Conservation (phyloP, 2,888 invertebrate species). For the Orgyia antiqua region DNA sequence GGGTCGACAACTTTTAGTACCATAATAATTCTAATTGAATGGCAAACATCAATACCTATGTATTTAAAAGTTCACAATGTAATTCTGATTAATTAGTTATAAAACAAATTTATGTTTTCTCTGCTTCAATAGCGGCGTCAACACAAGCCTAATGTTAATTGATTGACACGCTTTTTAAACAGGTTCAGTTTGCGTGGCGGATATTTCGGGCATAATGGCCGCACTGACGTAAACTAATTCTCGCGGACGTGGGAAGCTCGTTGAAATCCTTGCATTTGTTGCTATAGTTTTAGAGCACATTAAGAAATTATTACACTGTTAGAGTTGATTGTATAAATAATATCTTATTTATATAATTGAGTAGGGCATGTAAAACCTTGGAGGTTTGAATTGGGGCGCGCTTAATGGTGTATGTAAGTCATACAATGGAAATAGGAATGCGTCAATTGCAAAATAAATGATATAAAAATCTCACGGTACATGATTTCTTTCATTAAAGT, state of each 20-base stretch:
- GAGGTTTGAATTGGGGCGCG: constrained; percentile 12
- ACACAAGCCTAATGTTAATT: constrained; percentile 51
- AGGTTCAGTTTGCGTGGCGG: constrained; percentile 48
- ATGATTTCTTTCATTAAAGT: constrained; percentile 68
- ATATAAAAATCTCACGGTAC: constrained; percentile 67
- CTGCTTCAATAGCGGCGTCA: constrained; percentile 37
- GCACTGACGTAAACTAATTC: constrained; percentile 67
- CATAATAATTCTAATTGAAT: constrained; percentile 31
- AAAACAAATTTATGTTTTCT: constrained; percentile 23
- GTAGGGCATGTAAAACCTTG: constrained; percentile 26
- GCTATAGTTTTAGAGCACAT: constrained; percentile 44
- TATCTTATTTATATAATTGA: constrained; percentile 14
- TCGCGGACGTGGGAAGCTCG: constrained; percentile 53
- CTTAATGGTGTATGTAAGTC: constrained; percentile 11
- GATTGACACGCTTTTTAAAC: constrained; percentile 67
- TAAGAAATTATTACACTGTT: constrained; percentile 34
- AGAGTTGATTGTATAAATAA: constrained; percentile 21
- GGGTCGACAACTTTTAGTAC: constrained; percentile 23
- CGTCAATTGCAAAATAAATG: constrained; percentile 59
- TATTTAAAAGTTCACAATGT: constrained; percentile 16
- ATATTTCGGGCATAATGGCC: constrained; percentile 64
- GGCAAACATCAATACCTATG: constrained; percentile 12
- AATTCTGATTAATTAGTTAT: constrained; percentile 19
- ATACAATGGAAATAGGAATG: constrained; percentile 44
- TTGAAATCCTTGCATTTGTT: constrained; percentile 47